Evolutionary conservation across 2,888 invertebrate species (phyloP), one percentile per base, ranked within the genome.

Genomic region (Xanthorhoe designata): DNA sequence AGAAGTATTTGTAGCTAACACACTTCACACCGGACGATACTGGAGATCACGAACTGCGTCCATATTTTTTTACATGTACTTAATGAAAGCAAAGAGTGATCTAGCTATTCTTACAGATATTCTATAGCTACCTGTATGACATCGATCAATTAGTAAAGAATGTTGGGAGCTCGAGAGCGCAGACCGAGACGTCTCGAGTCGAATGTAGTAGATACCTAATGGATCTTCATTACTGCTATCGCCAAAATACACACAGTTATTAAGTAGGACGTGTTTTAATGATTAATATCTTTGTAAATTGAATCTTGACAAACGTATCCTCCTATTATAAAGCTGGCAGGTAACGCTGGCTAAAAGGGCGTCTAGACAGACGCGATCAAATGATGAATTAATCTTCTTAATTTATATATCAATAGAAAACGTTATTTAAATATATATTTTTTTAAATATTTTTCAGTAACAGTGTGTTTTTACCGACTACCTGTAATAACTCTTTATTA

Each of bases 111-210:
- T 42, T 42, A 47, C 24, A 55, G n/a, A 13, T n/a, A 38, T 55
- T 42, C 32, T 32, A 7, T 32, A 3, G 24, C 24, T 32, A 32
- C 32, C 7, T 32, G 2, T 32, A 32, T 7, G 74, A 75, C 76
- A 78, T 78, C 79, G 77, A 81, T 84, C 83, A 85, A 86, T 87
- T 82, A 81, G 75, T 73, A 80, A 75, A 61, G 78, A 76, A 75
- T 73, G 78, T 78, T 75, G 71, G 74, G 75, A 74, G 73, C 74
- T 42, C 68, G 72, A 68, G 73, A 72, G 13, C 56, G 35, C 24
- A 53, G 51, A 45, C 32, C 74, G 78, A 78, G 73, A 80, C 77
- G 73, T 68, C 66, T 72, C 76, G 64, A 76, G 82, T 85, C 73
- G 80, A 80, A 80, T 77, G 24, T 24, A 24, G 24, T 24, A n/a